Evolutionary conservation across 2,888 invertebrate genomes (phyloP).

Genomic region (Caenorhabditis doughertyi): DNA sequence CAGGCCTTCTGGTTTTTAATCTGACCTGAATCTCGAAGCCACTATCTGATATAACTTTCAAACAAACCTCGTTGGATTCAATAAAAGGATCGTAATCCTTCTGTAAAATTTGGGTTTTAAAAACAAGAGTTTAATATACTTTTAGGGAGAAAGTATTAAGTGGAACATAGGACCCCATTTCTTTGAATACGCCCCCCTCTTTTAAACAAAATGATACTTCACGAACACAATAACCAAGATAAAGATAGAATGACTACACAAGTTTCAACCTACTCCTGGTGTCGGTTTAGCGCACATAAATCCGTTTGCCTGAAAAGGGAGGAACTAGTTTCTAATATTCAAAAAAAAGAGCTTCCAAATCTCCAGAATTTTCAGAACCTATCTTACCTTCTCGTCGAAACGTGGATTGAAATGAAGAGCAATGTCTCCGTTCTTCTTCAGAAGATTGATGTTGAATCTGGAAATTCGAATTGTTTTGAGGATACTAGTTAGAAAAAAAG

Average conservation of each 20-base stretch:
- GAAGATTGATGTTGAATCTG: constrained; percentile 77
- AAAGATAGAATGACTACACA: constrained; percentile 31
- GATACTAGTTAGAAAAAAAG: not conserved
- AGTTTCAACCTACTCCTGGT: constrained; percentile 72
- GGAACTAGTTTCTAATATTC: constrained; percentile 14
- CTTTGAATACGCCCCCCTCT: not conserved
- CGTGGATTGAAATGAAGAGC: constrained; percentile 81
- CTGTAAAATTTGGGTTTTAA: constrained; percentile 42
- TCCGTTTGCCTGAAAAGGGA: constrained; percentile 56
- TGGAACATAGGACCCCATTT: constrained; percentile 30
- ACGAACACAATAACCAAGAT: constrained; percentile 29
- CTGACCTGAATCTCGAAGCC: constrained; percentile 15
- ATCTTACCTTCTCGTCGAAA: constrained; percentile 78
- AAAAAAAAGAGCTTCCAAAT: not conserved
- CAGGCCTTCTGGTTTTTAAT: constrained; percentile 2
- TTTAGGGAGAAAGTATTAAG: constrained; percentile 14
- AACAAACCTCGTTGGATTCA: constrained; percentile 66
- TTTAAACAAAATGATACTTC: not conserved
- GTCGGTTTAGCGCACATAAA: constrained; percentile 74
- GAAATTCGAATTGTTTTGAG: constrained; percentile 22
- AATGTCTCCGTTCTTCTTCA: constrained; percentile 77
- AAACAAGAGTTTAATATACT: not conserved
- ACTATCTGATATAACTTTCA: not conserved
- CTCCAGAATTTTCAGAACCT: not conserved
- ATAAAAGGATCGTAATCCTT: constrained; percentile 68